Conservation (phyloP, 2,797 vertebrate genomes). For the Cossypha niveicapilla region DNA sequence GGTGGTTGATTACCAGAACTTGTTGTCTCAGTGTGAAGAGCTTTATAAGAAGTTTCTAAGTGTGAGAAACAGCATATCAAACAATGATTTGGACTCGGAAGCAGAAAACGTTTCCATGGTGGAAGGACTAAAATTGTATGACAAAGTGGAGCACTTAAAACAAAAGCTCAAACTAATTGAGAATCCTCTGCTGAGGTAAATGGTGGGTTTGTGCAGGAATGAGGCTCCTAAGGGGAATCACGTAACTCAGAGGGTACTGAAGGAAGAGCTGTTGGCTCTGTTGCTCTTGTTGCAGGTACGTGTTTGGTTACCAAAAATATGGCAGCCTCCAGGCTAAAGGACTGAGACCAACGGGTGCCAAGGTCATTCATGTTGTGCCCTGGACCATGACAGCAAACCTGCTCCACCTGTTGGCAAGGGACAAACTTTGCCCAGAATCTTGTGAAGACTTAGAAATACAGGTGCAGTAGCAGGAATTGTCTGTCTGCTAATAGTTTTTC, state of each 20-base stretch:
- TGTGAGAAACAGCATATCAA: slow-evolving; percentile 81
- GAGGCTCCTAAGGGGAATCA: not conserved
- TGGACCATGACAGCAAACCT: slow-evolving; percentile 74
- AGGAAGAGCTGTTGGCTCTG: not conserved
- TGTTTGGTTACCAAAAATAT: slow-evolving; percentile 88
- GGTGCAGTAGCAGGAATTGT: slow-evolving; percentile 69
- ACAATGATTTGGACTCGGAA: slow-evolving; percentile 84
- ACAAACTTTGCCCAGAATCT: slow-evolving; percentile 79
- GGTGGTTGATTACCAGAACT: slow-evolving; percentile 81
- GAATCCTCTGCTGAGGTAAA: slow-evolving; percentile 90
- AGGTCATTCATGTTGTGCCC: slow-evolving; percentile 86
- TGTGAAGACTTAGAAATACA: slow-evolving; percentile 83
- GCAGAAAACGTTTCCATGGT: slow-evolving; percentile 89
- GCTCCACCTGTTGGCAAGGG: slow-evolving; percentile 81
- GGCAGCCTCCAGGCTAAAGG: slow-evolving; percentile 86
- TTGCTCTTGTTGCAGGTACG: slow-evolving; percentile 78
- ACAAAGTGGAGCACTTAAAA: slow-evolving; percentile 85
- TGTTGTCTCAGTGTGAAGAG: slow-evolving; percentile 80
- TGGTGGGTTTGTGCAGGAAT: not conserved
- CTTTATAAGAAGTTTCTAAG: slow-evolving; percentile 83
- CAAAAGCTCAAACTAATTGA: slow-evolving; percentile 92
- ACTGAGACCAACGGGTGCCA: slow-evolving; percentile 68
- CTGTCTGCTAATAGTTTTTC: not conserved
- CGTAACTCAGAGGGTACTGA: not conserved
- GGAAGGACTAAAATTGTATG: slow-evolving; percentile 88